Base-by-base conservation (phyloP, 2,888 invertebrate genomes). In the Prenolepis imparis region DNA sequence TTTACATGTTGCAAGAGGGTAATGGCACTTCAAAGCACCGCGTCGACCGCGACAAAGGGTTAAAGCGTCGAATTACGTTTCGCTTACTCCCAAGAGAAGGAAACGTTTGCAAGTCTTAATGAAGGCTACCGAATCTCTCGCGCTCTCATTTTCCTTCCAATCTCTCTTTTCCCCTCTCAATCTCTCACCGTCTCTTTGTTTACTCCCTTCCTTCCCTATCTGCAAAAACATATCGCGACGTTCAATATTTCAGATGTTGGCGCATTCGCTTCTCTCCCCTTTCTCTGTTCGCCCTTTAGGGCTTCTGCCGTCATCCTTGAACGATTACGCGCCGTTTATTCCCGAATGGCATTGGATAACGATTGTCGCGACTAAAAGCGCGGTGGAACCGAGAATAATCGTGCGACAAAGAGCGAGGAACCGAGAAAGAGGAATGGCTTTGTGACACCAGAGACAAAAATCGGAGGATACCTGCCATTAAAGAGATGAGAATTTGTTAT, bases 401-500 rank as follows among this genome's bases (percentile, higher is more conserved):
- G 77, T 64, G 59, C 64, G 41, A 66, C 67, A n/a, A 39, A 32
- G 18, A 32, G 18, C 32, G 59, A 32, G 59, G 59, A 78, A 70
- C 24, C 1, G 70, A 18, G 21, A 12, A 21, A 21, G 48, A 82
- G 66, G 66, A 41, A 67, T 41, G 86, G 81, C 88, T 86, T 84
- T 74, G 72, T 75, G 90, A 89, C 82, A 81, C 63, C 41, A 84
- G 88, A 83, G 86, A 89, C 88, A 89, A 89, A 89, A 87, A 87
- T 89, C 82, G 72, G 39, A 59, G 66, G 63, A 84, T 61, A 32
- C 77, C 73, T 41, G 84, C 85, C 86, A 85, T 88, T 86, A 82
- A 75, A 57, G n/a, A 86, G 84, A 89, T 88, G 90, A 87, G 85
- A 88, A 90, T 87, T 88, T 90, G 86, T 90, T 73, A 82, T 59